These are phyloP conservation scores for Anabacerthia variegaticeps DNA, from an alignment of 2,797 vertebrate genomes.

Conservation along the genomic window DNA sequence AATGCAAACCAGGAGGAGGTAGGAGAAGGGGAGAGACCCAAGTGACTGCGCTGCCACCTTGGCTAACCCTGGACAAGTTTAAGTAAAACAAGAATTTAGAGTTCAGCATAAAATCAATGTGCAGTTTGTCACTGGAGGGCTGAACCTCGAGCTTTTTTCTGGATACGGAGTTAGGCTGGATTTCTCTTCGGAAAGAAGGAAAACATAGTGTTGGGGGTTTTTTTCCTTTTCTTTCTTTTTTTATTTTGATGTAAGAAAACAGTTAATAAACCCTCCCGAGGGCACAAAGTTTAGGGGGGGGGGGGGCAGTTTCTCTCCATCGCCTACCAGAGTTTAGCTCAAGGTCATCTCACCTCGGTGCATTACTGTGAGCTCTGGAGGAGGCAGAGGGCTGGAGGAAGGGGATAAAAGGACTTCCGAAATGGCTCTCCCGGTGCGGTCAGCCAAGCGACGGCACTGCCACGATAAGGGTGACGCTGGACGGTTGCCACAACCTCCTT, in stretches of 20 bases:
- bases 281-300: neutral
- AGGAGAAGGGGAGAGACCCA: neutral
- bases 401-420: constrained; percentile 78
- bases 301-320: constrained; percentile 49
- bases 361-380: constrained; percentile 61
- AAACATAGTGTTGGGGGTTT: neutral
- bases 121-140: neutral
- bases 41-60: neutral
- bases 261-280: neutral
- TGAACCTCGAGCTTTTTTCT: neutral
- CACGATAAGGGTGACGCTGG: constrained; percentile 71
- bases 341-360: constrained; percentile 71
- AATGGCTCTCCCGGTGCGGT: constrained; percentile 63
- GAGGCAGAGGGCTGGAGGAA: constrained; percentile 66
- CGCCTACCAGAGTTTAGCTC: constrained; percentile 67
- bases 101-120: neutral
- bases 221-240: neutral
- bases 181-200: neutral
- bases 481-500: constrained; percentile 63
- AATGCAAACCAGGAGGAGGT: neutral
- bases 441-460: constrained; percentile 62
- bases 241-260: neutral
- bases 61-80: constrained; percentile 35
- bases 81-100: neutral
- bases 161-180: neutral